Percentiles rank a stretch among this genome's conserved stretches.
phyloP scores from a whole-genome alignment of 2,888 invertebrate species.

The Amphipyra tragopoginis region DNA sequence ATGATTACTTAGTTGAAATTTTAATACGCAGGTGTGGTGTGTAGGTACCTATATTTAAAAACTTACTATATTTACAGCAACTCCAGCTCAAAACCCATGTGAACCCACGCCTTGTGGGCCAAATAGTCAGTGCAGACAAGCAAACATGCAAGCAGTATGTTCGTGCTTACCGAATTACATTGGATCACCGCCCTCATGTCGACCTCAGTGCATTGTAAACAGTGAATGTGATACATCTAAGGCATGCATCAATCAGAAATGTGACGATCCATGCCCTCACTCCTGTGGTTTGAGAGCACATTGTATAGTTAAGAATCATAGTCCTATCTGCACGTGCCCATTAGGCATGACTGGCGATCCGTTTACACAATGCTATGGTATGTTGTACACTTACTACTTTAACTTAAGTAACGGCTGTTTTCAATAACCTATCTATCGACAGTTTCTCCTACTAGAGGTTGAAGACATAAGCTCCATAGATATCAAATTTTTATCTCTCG shows the following conservation, averaged over 20 bases:
- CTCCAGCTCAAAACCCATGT: slow-evolving; percentile 92
- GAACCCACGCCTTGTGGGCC: slow-evolving; percentile 96
- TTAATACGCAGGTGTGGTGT: neutral
- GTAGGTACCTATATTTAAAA: too few species aligned
- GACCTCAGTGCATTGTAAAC: slow-evolving; percentile 96
- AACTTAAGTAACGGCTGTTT: too few species aligned
- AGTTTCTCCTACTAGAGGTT: too few species aligned
- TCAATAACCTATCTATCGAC: too few species aligned
- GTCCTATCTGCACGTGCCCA: slow-evolving; percentile 96
- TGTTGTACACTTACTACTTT: slow-evolving; percentile 83
- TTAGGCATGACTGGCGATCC: slow-evolving; percentile 96
- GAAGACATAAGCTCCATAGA: too few species aligned
- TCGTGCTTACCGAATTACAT: slow-evolving; percentile 94
- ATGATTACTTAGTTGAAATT: neutral
- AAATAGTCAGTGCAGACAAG: slow-evolving; percentile 95
- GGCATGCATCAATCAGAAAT: slow-evolving; percentile 96
- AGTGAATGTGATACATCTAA: slow-evolving; percentile 95
- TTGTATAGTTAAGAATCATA: slow-evolving; percentile 95
- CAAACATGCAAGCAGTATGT: slow-evolving; percentile 95
- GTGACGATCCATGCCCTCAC: slow-evolving; percentile 96
- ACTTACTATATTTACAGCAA: slow-evolving; percentile 69
- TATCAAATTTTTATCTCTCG: too few species aligned
- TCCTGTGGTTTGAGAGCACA: slow-evolving; percentile 96
- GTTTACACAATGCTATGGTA: slow-evolving; percentile 94
- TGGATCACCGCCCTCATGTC: slow-evolving; percentile 94